Conservation (phyloP, 2,797 vertebrate species). For the Euphonia xanthogaster region DNA sequence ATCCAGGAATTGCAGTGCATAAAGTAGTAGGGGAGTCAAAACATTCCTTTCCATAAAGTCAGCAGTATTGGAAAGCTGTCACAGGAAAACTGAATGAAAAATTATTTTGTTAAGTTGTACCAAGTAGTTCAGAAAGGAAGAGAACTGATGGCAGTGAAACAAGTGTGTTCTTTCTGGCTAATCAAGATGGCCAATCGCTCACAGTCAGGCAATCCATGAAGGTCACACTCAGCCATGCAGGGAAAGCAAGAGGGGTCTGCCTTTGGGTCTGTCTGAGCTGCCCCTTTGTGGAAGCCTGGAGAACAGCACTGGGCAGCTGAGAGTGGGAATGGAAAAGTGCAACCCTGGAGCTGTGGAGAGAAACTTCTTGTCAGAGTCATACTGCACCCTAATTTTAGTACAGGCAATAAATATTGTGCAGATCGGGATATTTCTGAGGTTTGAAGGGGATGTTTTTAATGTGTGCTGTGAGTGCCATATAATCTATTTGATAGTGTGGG, state of each 20-base stretch:
- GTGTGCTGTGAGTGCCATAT: background rate
- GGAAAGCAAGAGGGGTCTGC: background rate
- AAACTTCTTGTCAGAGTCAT: background rate
- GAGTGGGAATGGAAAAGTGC: background rate
- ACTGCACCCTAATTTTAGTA: background rate
- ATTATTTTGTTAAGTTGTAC: background rate
- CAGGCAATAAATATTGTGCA: background rate
- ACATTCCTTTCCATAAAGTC: background rate
- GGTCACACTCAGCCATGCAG: background rate
- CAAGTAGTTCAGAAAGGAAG: background rate
- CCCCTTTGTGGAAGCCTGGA: constrained; percentile 7
- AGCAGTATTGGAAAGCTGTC: background rate
- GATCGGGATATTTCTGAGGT: background rate
- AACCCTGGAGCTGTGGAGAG: accelerated
- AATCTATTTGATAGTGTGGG: background rate
- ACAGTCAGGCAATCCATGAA: background rate
- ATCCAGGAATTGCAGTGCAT: background rate
- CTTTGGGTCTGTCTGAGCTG: background rate
- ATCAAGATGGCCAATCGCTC: background rate
- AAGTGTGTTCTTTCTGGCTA: background rate
- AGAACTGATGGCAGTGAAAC: background rate
- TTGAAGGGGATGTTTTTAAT: background rate
- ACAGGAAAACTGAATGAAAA: background rate
- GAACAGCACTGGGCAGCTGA: background rate
- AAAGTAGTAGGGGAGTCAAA: background rate